phyloP scores from a whole-genome alignment of 2,888 invertebrate species.

The Strigamia crassipes region DNA sequence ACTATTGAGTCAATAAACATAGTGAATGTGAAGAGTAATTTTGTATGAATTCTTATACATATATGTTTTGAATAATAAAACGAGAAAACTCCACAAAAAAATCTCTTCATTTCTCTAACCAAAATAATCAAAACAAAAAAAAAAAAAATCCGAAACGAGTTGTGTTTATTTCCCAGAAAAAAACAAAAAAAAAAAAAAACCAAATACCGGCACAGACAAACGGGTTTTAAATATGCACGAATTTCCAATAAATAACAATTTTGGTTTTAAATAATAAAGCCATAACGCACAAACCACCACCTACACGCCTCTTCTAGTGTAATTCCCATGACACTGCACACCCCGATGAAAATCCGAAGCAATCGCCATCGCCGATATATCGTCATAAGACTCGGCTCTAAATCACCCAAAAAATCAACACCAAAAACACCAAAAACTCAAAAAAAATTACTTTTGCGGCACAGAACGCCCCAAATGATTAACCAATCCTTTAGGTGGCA shows the following conservation, averaged over 20 bases:
- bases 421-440: too few species aligned
- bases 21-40: neutral
- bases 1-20: neutral
- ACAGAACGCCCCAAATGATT: neutral
- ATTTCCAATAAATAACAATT: neutral
- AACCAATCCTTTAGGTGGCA: neutral
- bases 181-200: neutral
- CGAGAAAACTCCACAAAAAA: neutral
- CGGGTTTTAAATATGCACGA: slow-evolving; percentile 19
- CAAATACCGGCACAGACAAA: neutral
- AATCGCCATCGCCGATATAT: neutral
- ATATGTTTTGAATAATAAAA: neutral
- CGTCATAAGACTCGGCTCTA: neutral
- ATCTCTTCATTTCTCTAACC: neutral
- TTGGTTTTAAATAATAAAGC: neutral
- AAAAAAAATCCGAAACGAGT: neutral
- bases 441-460: neutral
- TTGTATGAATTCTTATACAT: neutral
- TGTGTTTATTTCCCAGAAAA: neutral
- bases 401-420: neutral
- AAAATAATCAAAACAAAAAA: neutral
- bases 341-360: neutral
- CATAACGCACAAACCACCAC: neutral
- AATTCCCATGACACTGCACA: neutral
- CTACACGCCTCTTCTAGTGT: neutral